A percentile compares a stretch with the other conserved stretches of the same genome.
phyloP scores from a whole-genome alignment of 2,113 vertebrate genomes.

The Prietella phreatophila region DNA sequence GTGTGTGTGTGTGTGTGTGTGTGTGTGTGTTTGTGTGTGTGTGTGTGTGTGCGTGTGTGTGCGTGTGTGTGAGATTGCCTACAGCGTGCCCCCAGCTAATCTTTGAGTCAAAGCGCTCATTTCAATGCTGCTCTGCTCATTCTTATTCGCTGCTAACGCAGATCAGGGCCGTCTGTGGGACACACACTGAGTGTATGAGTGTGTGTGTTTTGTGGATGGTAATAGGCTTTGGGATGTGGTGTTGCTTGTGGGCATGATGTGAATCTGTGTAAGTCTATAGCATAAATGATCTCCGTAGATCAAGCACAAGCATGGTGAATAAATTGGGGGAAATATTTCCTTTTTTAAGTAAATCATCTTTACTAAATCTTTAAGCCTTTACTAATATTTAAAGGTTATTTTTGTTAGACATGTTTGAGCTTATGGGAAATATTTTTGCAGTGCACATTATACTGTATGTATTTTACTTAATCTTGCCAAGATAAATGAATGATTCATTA shows the following conservation, averaged over 20 bases:
- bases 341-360: not conserved
- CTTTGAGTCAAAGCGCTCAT: conserved; percentile 92
- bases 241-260: conserved; percentile 32
- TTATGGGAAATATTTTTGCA: not conserved
- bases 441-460: not conserved
- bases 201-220: conserved; percentile 36
- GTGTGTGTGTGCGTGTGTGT: conserved; percentile 27
- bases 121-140: conserved; percentile 88
- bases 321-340: too few species aligned
- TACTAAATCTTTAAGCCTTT: not conserved
- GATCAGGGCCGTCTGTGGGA: conserved; percentile 42
- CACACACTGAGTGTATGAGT: conserved; percentile 33
- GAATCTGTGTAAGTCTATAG: conserved; percentile 28
- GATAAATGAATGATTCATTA: not conserved
- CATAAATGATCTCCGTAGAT: conserved; percentile 5
- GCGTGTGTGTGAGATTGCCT: conserved; percentile 73
- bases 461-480: not conserved
- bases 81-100: conserved; percentile 87
- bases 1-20: conserved; percentile 34
- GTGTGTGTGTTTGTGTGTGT: conserved; percentile 35
- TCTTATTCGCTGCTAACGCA: conserved; percentile 79
- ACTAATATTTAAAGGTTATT: not conserved
- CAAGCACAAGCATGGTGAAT: not conserved
- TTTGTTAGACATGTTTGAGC: not conserved
- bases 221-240: conserved; percentile 16